Base-by-base conservation (phyloP, 2,888 invertebrate species). In the Andrena marginata region DNA sequence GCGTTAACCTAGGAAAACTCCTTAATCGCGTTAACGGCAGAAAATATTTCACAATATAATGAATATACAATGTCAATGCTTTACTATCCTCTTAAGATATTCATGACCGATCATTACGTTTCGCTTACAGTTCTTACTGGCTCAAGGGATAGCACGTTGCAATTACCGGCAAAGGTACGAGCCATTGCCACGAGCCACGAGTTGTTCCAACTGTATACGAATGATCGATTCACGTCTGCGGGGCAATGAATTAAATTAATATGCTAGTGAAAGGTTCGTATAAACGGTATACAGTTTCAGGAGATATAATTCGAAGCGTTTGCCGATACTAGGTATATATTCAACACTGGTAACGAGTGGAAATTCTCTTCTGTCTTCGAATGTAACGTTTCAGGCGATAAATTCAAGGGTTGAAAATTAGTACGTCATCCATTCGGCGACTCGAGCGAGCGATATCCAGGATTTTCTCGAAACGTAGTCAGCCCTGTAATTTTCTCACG, bases 401-500 rank as follows among this genome's bases (percentile, higher is more conserved):
- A 56, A 48, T 65, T 23, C 51, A 26, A 62, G 51, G 33, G 51
- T 10, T 31, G 54, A 59, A 48, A 77, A 77, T 72, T 62, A 59
- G 72, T 67, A 70, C 20, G 70, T 81, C 79, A 74, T 64, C 56
- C 48, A 10, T 49, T 33, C 31, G 48, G 56, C 35, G 23, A 62
- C 60, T 23, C 13, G 23, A 60, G 29, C 20, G 29, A 35, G 42
- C 23, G 2, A 8, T 56, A 35, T 54, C 69, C 2, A 23, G 54
- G 64, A 74, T 78, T 74, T 82, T 75, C 82, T 49, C 59, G 71
- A 78, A 74, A 82, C 29, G 59, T 59, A 60, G 59, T 42, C 70
- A 8, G 31, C 54, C 80, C 84, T 84, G 72, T 85, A 86, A 90
- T 89, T 92, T 91, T 91, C 90, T 92, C 90, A 87, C 89, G 89